phyloP scores from a whole-genome alignment of 23 tunicate species.

The Trididemnum miniatum region DNA sequence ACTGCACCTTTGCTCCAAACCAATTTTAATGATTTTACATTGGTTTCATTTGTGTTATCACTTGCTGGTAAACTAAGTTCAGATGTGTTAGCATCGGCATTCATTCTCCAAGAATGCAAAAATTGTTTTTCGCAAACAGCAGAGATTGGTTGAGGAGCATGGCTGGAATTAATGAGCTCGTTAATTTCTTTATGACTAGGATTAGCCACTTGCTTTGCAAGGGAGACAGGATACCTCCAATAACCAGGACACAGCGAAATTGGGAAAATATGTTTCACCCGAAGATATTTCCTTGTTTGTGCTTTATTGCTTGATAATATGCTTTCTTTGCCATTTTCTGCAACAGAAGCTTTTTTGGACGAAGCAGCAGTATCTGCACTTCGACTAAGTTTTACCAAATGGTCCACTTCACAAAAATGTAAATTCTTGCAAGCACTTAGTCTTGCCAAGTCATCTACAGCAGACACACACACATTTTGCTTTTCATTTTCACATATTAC shows the following conservation, averaged over 20 bases:
- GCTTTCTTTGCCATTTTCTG: background rate
- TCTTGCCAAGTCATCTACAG: conserved; percentile 35
- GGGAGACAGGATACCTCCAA: conserved; percentile 58
- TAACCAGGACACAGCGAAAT: conserved; percentile 25
- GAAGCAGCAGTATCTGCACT: background rate
- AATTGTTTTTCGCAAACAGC: conserved; percentile 55
- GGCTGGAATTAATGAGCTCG: conserved; percentile 1
- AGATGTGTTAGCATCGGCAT: background rate
- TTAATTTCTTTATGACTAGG: background rate
- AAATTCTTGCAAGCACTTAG: conserved; percentile 5
- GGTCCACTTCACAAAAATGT: conserved; percentile 17
- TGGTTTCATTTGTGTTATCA: background rate
- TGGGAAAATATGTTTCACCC: conserved; percentile 54
- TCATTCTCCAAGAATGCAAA: conserved; percentile 52
- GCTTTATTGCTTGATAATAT: background rate
- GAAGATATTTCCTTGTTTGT: background rate
- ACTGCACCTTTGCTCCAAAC: conserved; percentile 36
- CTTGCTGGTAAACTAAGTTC: background rate
- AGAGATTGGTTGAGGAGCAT: conserved; percentile 37
- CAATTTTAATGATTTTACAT: conserved; percentile 28
- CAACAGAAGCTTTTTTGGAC: background rate
- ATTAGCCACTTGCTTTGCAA: conserved; percentile 12
- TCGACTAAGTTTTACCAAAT: conserved; percentile 7
- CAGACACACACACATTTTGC: background rate
- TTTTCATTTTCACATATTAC: background rate